Evolutionary conservation across 2,113 vertebrate species (phyloP).

Genomic region (Peromyscus polionotus): DNA sequence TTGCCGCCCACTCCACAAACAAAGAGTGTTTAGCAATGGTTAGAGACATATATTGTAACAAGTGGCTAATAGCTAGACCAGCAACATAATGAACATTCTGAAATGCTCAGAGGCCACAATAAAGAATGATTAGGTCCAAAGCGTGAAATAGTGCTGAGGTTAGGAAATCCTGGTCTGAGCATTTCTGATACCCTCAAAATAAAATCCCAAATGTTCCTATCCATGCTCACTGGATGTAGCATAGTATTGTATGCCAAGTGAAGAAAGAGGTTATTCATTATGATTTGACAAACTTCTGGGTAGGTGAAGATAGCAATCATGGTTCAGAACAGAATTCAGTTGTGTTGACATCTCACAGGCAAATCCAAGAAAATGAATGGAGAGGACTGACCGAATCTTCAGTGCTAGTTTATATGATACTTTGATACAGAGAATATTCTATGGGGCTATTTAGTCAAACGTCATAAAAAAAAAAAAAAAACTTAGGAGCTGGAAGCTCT

Average conservation of each 20-base stretch:
- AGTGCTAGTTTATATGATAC: neutral
- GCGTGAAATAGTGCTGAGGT: neutral
- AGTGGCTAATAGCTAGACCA: neutral
- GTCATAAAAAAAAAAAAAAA: neutral
- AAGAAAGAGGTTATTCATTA: neutral
- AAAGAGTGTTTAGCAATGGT: neutral
- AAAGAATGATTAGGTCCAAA: neutral
- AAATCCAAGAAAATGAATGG: neutral
- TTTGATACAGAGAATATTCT: neutral
- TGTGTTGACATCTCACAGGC: neutral
- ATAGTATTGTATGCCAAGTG: neutral
- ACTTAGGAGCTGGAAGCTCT: neutral
- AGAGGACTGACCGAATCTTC: neutral
- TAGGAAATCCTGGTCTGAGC: neutral
- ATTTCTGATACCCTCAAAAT: neutral
- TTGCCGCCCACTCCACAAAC: neutral
- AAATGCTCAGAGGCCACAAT: rapidly evolving
- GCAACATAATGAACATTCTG: neutral
- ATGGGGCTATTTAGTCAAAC: neutral
- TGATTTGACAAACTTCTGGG: neutral
- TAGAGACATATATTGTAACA: neutral
- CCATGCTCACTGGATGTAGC: neutral
- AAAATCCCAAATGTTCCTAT: neutral
- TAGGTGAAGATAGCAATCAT: neutral
- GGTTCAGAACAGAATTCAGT: neutral